Conservation (phyloP, 2,888 invertebrate species). For the Drosophila mercatorum region DNA sequence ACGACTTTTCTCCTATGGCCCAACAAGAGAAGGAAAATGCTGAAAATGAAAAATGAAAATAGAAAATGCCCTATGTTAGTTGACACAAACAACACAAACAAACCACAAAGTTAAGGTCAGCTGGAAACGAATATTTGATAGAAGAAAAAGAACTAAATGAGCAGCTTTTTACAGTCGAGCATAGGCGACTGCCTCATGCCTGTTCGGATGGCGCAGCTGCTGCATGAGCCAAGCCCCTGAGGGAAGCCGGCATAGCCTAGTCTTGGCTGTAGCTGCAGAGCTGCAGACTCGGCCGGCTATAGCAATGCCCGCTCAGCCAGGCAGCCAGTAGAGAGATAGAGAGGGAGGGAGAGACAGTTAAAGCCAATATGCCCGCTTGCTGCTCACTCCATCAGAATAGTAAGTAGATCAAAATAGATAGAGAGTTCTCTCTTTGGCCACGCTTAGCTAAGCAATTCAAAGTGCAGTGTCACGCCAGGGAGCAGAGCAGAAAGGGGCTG, state of each 20-base stretch:
- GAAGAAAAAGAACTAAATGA: background rate
- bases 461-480: background rate
- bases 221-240: no score
- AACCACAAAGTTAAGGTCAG: background rate
- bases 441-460: background rate
- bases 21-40: slow-evolving; percentile 11
- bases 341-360: no score
- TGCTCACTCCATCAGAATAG: background rate
- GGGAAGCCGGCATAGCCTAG: no score
- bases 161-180: slow-evolving; percentile 18
- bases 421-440: background rate
- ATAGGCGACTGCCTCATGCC: background rate
- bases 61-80: slow-evolving; percentile 50
- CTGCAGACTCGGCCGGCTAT: no score
- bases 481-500: background rate
- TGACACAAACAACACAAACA: slow-evolving; percentile 38
- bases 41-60: slow-evolving; percentile 23
- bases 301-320: no score
- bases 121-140: slow-evolving; percentile 1
- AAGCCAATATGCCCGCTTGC: slow-evolving; percentile 1
- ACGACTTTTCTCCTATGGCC: slow-evolving; percentile 14
- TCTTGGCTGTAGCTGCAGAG: no score
- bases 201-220: background rate
- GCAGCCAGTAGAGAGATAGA: no score
- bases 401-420: background rate